Base-by-base conservation (phyloP, 2,888 invertebrate species). In the Andrena chrysosceles region DNA sequence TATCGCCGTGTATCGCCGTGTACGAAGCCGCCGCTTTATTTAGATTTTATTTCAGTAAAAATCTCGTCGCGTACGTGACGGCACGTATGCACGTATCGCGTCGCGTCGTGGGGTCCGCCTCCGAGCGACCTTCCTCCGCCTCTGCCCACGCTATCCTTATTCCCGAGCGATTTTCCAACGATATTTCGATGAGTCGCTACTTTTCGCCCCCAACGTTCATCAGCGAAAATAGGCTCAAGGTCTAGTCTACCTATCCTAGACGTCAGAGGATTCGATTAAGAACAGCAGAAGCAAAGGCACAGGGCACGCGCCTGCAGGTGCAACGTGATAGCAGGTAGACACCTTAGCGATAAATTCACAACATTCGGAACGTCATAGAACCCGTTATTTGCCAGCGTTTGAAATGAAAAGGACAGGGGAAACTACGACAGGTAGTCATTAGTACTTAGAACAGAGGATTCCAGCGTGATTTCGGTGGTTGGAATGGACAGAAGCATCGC, bases 11-110 rank as follows among this genome's bases (percentile, higher is more conserved):
- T 81, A 81, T 71, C 76, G 70, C 31, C 71, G 75, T 67, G 81
- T 81, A 81, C 84, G 73, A 75, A 74, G 84, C 88, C 88, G 86
- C 74, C 85, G 86, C 81, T 91, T 89, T 91, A 91, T 91, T 92
- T 90, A 90, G 89, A 92, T 92, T 91, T 90, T 88, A 89, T 89
- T 91, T 89, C 84, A 87, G 88, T 89, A 87, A 90, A 92, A 91
- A 90, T 71, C 83, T 87, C 83, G 86, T 87, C 85, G 85, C 79
- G 88, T 91, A 93, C 93, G 93, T 92, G 92, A 91, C 87, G 89
- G 90, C 91, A 92, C 89, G 87, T 86, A 81, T 52, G 35, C 71
- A 70, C 68, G 68, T 77, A 75, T 67, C 85, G 81, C 59, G 26
- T 20, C 72, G 72, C 63, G 56, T 49, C 82, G 70, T 31, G 42